Base-by-base conservation (phyloP, 2,113 vertebrate species). In the Lophotis ruficrista region DNA sequence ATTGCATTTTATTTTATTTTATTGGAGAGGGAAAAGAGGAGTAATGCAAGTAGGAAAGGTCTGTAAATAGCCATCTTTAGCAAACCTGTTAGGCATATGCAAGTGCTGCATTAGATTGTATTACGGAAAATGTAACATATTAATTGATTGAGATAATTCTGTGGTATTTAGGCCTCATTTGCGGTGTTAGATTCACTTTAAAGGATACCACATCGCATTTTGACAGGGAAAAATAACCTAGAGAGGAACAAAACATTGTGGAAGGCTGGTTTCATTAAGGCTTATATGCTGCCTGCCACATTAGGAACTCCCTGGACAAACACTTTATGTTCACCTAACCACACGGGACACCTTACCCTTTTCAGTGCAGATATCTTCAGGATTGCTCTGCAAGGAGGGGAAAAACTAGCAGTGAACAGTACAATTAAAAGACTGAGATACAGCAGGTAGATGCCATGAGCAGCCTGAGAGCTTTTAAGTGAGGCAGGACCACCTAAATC, bases 1-100 rank as follows among this genome's bases (percentile, higher is more conserved):
- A 84, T 70, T 81, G 60, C 33, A n/a, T 95, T 91, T 90, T 73
- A 83, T 95, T 91, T 89, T 73, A 83, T 87, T 83, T 87, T 89
- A 87, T 54, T 81, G 56, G 60, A 58, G 64, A 73, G 60, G 45
- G 50, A 92, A 87, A 77, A 56, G 50, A 84, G 35, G 27, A 88
- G 10, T 54, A 64, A 90, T 38, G 12, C 31, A 66, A 65, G 68
- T 12, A 69, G 24, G 50, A 91, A 80, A 25, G 19, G 27, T 72
- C 24, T 75, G n/a, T 71, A 87, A 89, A 81, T 62, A 93, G 43
- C 47, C 28, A 54, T 30, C 64, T 84, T 87, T 21, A 73, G 54
- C 24, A 75, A 96, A 73, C 31, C 37, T 20, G n/a, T 53, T 41
- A 2, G 6, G 54, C 54, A 58, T 30, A 53, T 28, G 4, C 9